Evolutionary conservation across 2,797 vertebrate species (phyloP).

Genomic region (Carduelis carduelis): DNA sequence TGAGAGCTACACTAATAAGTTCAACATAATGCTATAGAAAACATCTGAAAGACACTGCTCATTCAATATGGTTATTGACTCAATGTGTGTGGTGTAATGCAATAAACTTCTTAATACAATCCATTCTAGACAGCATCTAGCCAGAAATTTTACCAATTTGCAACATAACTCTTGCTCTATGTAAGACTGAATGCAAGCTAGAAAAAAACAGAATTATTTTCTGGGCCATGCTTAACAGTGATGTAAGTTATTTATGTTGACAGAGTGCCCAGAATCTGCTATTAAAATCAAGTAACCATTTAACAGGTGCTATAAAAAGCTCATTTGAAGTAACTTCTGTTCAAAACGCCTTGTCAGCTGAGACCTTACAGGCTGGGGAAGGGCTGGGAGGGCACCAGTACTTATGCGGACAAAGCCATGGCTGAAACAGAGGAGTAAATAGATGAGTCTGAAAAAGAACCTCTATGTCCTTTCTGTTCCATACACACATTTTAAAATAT

Average conservation of each 20-base stretch:
- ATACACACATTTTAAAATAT: background rate
- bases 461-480: background rate
- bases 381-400: background rate
- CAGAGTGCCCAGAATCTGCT: background rate
- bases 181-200: background rate
- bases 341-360: background rate
- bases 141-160: background rate
- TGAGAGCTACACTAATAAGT: background rate
- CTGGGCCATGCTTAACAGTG: background rate
- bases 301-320: constrained; percentile 8
- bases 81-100: background rate
- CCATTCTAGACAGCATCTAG: background rate
- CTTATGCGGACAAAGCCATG: background rate
- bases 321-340: background rate
- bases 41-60: background rate
- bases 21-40: background rate
- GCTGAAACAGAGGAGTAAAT: background rate
- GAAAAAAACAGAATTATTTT: background rate
- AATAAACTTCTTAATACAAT: background rate
- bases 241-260: constrained; percentile 2
- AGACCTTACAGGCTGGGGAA: background rate
- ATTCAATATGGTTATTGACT: background rate
- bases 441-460: background rate
- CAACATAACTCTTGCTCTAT: background rate
- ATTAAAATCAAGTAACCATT: constrained; percentile 1